phyloP scores from a whole-genome alignment of 2,888 invertebrate genomes.

The Linnaemya tessellans region DNA sequence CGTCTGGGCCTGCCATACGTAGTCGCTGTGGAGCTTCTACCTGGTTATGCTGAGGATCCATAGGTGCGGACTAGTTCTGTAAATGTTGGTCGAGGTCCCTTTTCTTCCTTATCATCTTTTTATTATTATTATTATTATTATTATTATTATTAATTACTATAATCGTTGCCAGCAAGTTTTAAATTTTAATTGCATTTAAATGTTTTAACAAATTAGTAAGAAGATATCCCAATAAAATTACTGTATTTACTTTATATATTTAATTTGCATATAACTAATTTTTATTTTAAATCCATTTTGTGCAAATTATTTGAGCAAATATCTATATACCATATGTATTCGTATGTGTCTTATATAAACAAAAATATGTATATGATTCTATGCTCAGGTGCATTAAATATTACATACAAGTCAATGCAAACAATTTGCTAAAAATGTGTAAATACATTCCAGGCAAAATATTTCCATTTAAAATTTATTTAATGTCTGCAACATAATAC shows the following conservation, averaged over 20 bases:
- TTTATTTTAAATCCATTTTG: background rate
- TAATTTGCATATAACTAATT: background rate
- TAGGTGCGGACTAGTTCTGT: too few species aligned
- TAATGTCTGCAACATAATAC: slow-evolving; percentile 19
- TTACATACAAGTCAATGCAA: slow-evolving; percentile 55
- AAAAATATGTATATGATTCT: background rate
- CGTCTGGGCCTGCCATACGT: too few species aligned
- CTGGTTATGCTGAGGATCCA: too few species aligned
- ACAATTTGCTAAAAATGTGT: slow-evolving; percentile 54
- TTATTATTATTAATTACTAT: too few species aligned
- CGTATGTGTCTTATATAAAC: background rate
- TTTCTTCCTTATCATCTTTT: too few species aligned
- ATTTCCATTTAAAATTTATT: slow-evolving; percentile 20
- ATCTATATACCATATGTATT: background rate
- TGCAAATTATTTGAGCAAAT: background rate
- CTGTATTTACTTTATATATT: background rate
- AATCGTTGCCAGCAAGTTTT: too few species aligned
- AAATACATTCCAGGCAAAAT: slow-evolving; percentile 34
- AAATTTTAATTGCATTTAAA: too few species aligned
- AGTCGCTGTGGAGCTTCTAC: too few species aligned
- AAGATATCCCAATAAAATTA: too few species aligned
- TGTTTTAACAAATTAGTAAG: too few species aligned
- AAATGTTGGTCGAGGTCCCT: too few species aligned
- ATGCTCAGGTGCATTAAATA: slow-evolving; percentile 45
- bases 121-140: too few species aligned